Evolutionary conservation across 2,888 invertebrate species (phyloP), one percentile per base, ranked within the genome.

Genomic region (Macaria notata): DNA sequence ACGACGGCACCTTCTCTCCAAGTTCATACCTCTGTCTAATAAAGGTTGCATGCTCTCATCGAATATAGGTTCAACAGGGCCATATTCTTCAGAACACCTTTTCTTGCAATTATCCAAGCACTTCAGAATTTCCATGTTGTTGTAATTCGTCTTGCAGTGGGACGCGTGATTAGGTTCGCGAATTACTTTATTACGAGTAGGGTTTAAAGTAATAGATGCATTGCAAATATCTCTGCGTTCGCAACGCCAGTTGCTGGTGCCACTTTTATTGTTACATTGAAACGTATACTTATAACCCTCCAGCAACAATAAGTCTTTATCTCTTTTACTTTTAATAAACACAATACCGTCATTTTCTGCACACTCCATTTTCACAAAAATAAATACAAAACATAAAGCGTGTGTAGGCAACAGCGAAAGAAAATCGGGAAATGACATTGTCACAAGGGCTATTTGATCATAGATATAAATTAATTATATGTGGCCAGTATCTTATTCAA

Each of bases 81-180:
- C 43, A 19, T 43, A 43, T 43, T 43, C 43, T 43, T 43, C 43
- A 43, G 29, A 43, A 43, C 43, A 43, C 43, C 43, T 43, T 43
- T 43, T 43, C 43, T 43, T 43, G 43, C 43, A 29, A 43, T 43
- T 43, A 43, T 43, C 43, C 29, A 43, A 43, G 43, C 43, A 43
- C 38, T 38, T 38, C 38, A 38, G 38, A 38, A 38, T 38, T 38
- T 38, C 38, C 38, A 38, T 38, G 38, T 38, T 38, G 38, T 38
- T 38, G 38, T 38, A 38, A 38, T 38, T 38, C 38, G 38, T 1
- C 38, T 38, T 38, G 8, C 38, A 38, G 38, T 38, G 8, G 38
- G 38, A 38, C 38, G 38, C 38, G 38, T 38, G 38, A 19, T 19
- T 19, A 19, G 19, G 38, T 38, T 38, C 8, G 38, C 38, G 38